Evolutionary conservation across 2,113 vertebrate genomes (phyloP), one percentile per base, ranked within the genome.

Genomic region (Forbesichthys papilliferus): DNA sequence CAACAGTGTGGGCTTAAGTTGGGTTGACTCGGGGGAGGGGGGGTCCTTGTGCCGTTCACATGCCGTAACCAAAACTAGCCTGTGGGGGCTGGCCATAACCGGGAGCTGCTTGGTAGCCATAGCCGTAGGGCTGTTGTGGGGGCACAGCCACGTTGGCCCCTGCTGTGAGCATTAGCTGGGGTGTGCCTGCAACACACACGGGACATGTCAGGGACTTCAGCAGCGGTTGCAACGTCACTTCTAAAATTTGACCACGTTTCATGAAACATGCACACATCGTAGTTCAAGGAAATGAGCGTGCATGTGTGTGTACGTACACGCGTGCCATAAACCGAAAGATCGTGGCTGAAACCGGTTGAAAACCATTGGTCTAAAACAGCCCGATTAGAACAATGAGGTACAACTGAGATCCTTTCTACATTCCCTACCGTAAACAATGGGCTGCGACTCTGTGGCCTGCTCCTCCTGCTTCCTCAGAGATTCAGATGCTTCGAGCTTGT

Each of bases 391-490:
- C 13, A 52, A 52, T 52, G 13, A 10, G 49, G 49, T 12, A 52
- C 11, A 52, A 14, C 9, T 10, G 3, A 11, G 3, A 52, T 11
- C 3, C 11, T 42, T 42, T 6, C 36, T 6, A 42, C 36, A 42
- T 42, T 42, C 86, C 73, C 64, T 95, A 99, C 98, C 98, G 92
- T 99, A 99, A 93, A 99, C 97, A 42, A 99, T 99, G 67, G 98
- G 97, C 84, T 99, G 97, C 18, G 96, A 97, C 91, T 99, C 98
- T 4, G 98, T 99, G 61, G 95, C 96, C 86, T 98, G 98, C 80
- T 99, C 97, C 89, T 99, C 98, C 88, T 99, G 96, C 95, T 99
- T 98, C 93, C 98, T 96, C 90, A 99, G 92, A 11, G 98, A 99
- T 82, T 99, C 98, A 0, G 97, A 99, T 64, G 96, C 96, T 78